phyloP scores from a whole-genome alignment of 2,113 vertebrate genomes.

The Passer montanus region DNA sequence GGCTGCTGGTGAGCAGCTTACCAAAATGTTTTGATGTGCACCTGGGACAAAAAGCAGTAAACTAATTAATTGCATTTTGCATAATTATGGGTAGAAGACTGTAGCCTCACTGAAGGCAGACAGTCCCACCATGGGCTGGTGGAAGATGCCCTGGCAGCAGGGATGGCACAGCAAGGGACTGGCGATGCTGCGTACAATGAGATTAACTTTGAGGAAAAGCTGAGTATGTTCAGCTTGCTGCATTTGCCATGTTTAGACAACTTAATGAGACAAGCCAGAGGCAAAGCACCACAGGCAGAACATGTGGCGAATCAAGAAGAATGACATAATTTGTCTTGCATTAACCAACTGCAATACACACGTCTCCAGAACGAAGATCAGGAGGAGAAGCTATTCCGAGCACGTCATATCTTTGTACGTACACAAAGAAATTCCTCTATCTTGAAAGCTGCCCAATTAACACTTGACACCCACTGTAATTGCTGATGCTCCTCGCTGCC shows the following conservation, averaged over 20 bases:
- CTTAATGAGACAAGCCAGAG: conserved; percentile 64
- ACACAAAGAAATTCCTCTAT: conserved; percentile 54
- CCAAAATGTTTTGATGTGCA: fast-evolving
- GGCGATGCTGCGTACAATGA: neutral
- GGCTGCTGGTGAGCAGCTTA: neutral
- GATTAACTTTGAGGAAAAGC: neutral
- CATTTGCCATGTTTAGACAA: conserved; percentile 56
- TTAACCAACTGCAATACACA: conserved; percentile 37
- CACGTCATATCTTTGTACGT: conserved; percentile 13
- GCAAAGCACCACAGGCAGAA: conserved; percentile 57
- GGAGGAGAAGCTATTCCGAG: conserved; percentile 32
- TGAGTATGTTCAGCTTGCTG: conserved; percentile 10
- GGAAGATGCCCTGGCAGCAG: neutral
- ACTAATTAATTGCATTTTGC: fast-evolving
- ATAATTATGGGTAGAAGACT: fast-evolving
- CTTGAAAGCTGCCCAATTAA: conserved; percentile 63
- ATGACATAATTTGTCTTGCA: conserved; percentile 66
- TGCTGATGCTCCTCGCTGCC: conserved; percentile 45
- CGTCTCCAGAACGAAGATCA: neutral
- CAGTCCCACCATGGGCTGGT: neutral
- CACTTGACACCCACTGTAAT: conserved; percentile 57
- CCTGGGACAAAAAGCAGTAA: neutral
- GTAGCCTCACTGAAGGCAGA: neutral
- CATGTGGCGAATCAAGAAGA: conserved; percentile 47
- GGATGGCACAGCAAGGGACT: neutral